Conservation (phyloP, 2,888 invertebrate species). For the Osedax frankpressi region DNA sequence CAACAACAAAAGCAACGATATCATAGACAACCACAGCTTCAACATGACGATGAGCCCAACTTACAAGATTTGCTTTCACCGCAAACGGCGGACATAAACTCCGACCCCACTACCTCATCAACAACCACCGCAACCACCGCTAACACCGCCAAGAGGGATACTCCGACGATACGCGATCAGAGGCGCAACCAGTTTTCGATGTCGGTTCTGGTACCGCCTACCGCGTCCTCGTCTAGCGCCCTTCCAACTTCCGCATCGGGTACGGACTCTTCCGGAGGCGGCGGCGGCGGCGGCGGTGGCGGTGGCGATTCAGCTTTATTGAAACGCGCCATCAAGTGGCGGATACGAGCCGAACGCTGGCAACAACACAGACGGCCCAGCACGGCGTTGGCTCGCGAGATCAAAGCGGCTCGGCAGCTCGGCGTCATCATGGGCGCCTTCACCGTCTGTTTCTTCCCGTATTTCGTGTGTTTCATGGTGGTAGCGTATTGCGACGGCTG, state of each 20-base stretch:
- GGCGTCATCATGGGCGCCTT: conserved; percentile 54
- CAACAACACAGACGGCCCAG: conserved; percentile 22
- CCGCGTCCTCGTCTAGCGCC: background rate
- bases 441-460: conserved; percentile 53
- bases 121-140: too few species aligned
- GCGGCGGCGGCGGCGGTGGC: background rate
- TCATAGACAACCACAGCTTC: background rate
- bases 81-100: background rate
- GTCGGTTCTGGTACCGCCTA: conserved; percentile 7
- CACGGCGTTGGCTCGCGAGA: conserved; percentile 38
- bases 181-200: background rate
- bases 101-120: background rate
- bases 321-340: conserved; percentile 25
- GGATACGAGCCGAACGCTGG: conserved; percentile 35
- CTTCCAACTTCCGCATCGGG: background rate
- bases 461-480: conserved; percentile 52
- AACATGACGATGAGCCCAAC: background rate
- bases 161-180: background rate
- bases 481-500: conserved; percentile 50
- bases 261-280: background rate
- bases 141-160: background rate
- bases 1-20: background rate
- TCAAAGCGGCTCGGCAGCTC: conserved; percentile 52
- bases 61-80: background rate
- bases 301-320: conserved; percentile 19